Conservation (phyloP, 2,888 invertebrate species). For the Pomacea canaliculata region DNA sequence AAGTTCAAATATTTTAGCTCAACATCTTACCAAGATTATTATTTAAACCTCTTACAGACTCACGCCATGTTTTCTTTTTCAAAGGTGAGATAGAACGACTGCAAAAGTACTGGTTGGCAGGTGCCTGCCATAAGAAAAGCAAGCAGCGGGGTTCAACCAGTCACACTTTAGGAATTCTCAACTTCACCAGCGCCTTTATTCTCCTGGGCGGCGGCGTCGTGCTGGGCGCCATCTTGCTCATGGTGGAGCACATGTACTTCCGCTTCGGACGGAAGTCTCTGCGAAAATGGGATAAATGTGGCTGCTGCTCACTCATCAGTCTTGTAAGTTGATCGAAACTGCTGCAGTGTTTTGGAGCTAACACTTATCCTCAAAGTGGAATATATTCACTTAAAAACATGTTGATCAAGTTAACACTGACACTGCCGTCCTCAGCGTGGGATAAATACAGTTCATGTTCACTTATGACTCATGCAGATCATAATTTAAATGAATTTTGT, state of each 20-base stretch:
- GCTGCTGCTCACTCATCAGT: slow-evolving; percentile 94
- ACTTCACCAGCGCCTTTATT: slow-evolving; percentile 97
- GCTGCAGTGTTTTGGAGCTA: neutral
- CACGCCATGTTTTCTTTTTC: too few relatives aligned
- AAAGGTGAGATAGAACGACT: slow-evolving; percentile 92
- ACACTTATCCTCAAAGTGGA: too few relatives aligned
- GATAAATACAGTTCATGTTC: too few relatives aligned
- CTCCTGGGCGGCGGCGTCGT: slow-evolving; percentile 94
- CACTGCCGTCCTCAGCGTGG: too few relatives aligned
- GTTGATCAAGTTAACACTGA: too few relatives aligned
- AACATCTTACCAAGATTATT: too few relatives aligned
- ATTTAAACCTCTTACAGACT: too few relatives aligned
- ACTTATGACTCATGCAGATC: too few relatives aligned
- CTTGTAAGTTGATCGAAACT: slow-evolving; percentile 77
- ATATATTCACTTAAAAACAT: too few relatives aligned
- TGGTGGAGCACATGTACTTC: slow-evolving; percentile 94
- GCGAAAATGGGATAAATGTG: slow-evolving; percentile 79
- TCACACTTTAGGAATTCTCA: slow-evolving; percentile 74
- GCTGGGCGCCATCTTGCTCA: slow-evolving; percentile 86
- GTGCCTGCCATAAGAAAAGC: slow-evolving; percentile 88
- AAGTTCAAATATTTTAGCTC: too few relatives aligned
- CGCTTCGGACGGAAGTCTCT: slow-evolving; percentile 76
- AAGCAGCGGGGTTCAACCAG: slow-evolving; percentile 81
- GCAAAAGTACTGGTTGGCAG: slow-evolving; percentile 94
- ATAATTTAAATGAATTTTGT: too few relatives aligned